These are phyloP conservation scores for Distichodus sexfasciatus DNA, from an alignment of 2,797 vertebrate genomes.

Conservation along the genomic window DNA sequence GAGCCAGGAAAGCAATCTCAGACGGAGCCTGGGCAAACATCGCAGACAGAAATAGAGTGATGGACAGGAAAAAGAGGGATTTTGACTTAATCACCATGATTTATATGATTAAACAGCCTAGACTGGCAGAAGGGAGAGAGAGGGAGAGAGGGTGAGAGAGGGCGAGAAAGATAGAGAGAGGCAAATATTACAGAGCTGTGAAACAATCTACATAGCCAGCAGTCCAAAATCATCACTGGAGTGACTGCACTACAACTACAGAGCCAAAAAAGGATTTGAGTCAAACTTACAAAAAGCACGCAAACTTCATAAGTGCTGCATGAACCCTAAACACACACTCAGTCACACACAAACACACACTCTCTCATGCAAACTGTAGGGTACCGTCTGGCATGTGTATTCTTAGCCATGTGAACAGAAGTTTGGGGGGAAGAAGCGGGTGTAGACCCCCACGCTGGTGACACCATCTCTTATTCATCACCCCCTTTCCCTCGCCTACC, in stretches of 20 bases:
- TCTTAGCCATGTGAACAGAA: conserved; percentile 47
- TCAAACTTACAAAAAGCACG: background rate
- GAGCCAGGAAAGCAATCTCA: conserved; percentile 8
- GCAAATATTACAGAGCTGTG: conserved; percentile 5
- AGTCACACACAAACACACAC: background rate
- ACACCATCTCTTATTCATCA: conserved; percentile 36
- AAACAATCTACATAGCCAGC: background rate
- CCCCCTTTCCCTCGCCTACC: conserved; percentile 6
- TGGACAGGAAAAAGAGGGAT: conserved; percentile 27
- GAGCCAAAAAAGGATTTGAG: conserved; percentile 10
- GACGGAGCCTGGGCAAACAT: conserved; percentile 25
- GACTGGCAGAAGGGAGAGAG: conserved; percentile 16
- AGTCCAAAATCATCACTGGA: background rate
- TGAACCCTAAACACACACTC: background rate
- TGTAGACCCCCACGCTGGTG: conserved; percentile 27
- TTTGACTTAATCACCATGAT: conserved; percentile 43
- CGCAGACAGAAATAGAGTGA: conserved; percentile 33
- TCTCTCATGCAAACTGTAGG: background rate
- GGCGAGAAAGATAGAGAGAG: background rate
- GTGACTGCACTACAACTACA: background rate
- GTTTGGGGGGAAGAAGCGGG: conserved; percentile 12
- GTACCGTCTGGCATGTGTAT: conserved; percentile 44
- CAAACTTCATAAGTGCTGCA: background rate
- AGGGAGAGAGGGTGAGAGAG: conserved; percentile 2
- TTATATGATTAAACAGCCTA: conserved; percentile 35